A percentile compares a stretch with the other conserved stretches of the same genome.
Conservation (phyloP, 2,113 vertebrate species). For the Sula dactylatra region DNA sequence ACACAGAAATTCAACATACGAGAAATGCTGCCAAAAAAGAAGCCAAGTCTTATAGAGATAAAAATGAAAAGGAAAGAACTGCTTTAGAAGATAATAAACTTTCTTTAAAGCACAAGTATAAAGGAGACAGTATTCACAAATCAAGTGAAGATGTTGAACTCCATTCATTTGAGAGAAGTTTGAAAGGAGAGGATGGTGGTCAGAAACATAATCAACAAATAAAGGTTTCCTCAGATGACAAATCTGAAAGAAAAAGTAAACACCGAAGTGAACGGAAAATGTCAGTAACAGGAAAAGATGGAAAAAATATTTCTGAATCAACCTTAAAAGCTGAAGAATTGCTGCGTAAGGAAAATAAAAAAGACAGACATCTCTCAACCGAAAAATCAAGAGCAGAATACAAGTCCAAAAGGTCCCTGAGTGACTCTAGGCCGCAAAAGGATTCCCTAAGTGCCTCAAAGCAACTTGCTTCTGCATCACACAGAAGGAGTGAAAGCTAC, state of each 20-base stretch:
- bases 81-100: conserved; percentile 84
- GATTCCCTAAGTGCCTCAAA: conserved; percentile 75
- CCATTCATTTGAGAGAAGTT: conserved; percentile 68
- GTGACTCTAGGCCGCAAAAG: conserved; percentile 81
- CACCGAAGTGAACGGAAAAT: conserved; percentile 84
- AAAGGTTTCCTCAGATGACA: conserved; percentile 82
- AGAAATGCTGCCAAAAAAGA: conserved; percentile 75
- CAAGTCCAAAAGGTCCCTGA: conserved; percentile 75
- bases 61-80: conserved; percentile 83
- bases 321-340: conserved; percentile 77
- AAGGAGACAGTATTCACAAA: conserved; percentile 76
- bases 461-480: conserved; percentile 47
- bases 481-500: conserved; percentile 75
- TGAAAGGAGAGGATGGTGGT: conserved; percentile 67
- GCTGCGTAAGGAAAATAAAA: conserved; percentile 79
- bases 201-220: conserved; percentile 74
- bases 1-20: conserved; percentile 59
- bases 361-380: conserved; percentile 69
- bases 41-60: conserved; percentile 77
- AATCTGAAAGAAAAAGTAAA: conserved; percentile 86
- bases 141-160: conserved; percentile 67
- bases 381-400: conserved; percentile 80
- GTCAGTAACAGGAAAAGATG: conserved; percentile 75
- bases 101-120: conserved; percentile 78
- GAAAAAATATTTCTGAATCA: conserved; percentile 71